phyloP scores from a whole-genome alignment of 2,888 invertebrate genomes.

The Rhagophthalmus giganteus region DNA sequence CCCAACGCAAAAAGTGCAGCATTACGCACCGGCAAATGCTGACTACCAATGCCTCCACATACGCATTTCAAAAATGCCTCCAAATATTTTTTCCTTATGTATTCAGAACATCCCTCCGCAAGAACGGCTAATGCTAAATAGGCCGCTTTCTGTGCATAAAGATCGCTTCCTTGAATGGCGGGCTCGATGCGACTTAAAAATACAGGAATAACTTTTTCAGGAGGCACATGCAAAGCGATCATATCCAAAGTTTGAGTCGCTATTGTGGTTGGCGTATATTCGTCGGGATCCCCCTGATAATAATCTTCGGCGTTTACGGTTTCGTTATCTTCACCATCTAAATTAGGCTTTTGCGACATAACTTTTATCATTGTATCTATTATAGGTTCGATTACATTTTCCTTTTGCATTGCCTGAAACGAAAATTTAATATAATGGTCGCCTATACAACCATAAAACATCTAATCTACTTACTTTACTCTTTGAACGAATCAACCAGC shows the following conservation, averaged over 20 bases:
- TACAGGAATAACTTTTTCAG: constrained; percentile 74
- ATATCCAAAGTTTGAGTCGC: constrained; percentile 76
- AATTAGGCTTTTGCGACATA: constrained; percentile 66
- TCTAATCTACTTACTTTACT: constrained; percentile 62
- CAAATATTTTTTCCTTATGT: constrained; percentile 71
- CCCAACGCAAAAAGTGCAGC: constrained; percentile 79
- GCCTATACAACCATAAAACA: not conserved
- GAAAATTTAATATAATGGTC: not conserved
- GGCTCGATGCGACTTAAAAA: constrained; percentile 67
- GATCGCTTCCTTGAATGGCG: constrained; percentile 63
- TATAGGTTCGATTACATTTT: constrained; percentile 71
- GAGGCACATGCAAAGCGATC: constrained; percentile 73
- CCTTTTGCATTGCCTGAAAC: constrained; percentile 61
- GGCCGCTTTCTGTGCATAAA: constrained; percentile 69
- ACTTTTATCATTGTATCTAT: constrained; percentile 68
- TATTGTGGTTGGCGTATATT: constrained; percentile 66
- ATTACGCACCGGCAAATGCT: constrained; percentile 67
- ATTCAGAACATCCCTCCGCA: constrained; percentile 78
- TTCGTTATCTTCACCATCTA: constrained; percentile 62
- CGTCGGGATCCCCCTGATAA: constrained; percentile 65
- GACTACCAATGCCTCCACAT: constrained; percentile 69
- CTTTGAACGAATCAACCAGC: constrained; percentile 68
- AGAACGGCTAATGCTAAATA: constrained; percentile 74
- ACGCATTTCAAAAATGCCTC: constrained; percentile 70
- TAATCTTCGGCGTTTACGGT: constrained; percentile 62